Percentiles rank a stretch among this genome's conserved stretches.
Conservation (phyloP, 2,113 vertebrate species). For the Perca schrenkii region DNA sequence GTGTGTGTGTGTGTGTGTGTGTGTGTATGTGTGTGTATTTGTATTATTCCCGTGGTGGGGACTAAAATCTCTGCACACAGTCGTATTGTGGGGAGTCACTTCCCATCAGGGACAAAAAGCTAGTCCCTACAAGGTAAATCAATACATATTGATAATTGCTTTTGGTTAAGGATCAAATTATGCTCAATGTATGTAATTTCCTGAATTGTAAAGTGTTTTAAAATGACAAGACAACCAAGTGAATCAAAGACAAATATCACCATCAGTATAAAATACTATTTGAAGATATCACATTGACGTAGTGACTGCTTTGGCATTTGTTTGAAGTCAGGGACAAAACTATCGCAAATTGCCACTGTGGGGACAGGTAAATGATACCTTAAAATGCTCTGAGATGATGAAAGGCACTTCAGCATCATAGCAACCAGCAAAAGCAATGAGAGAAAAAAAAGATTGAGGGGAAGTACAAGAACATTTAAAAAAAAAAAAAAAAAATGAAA, state of each 20-base stretch:
- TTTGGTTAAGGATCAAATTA: background rate
- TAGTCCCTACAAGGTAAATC: background rate
- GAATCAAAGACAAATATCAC: background rate
- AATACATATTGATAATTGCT: background rate
- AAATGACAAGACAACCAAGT: background rate
- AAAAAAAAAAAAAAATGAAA: background rate
- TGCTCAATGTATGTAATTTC: background rate
- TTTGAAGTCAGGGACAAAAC: background rate
- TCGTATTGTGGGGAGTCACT: background rate
- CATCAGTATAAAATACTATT: background rate
- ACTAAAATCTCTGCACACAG: background rate
- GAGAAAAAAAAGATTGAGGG: background rate
- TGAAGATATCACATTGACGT: background rate
- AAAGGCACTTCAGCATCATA: background rate
- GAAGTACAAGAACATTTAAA: background rate
- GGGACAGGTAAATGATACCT: background rate
- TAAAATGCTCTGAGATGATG: slow-evolving; percentile 12
- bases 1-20: background rate
- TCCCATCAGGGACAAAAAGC: background rate
- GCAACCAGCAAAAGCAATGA: background rate
- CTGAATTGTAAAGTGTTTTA: background rate
- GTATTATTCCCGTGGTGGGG: too few species aligned
- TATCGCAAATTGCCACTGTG: background rate
- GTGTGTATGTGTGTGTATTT: background rate
- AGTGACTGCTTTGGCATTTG: slow-evolving; percentile 5